A percentile compares a stretch with the other conserved stretches of the same genome.
phyloP scores from a whole-genome alignment of 2,888 invertebrate genomes.

The Rutpela maculata region DNA sequence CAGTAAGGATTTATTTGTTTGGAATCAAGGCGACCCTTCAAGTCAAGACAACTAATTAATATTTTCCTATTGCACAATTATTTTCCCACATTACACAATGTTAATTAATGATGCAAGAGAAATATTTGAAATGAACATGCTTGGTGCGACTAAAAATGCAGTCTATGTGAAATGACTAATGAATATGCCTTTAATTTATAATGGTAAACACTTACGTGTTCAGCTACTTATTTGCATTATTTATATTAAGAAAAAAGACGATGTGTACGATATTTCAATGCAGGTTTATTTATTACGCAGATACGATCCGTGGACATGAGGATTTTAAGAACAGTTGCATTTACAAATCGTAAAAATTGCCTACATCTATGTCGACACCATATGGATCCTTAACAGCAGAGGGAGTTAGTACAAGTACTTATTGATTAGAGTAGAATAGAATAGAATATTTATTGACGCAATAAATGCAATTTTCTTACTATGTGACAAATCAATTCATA shows the following conservation, averaged over 20 bases:
- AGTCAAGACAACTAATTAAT: too few relatives aligned
- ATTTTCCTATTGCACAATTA: too few relatives aligned
- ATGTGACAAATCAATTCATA: too few relatives aligned
- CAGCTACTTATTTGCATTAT: not conserved
- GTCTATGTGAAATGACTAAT: not conserved
- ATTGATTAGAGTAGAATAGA: too few relatives aligned
- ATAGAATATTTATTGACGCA: too few relatives aligned
- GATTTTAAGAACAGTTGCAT: not conserved
- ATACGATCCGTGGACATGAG: not conserved
- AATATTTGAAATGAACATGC: not conserved
- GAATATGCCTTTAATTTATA: not conserved
- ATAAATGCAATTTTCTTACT: too few relatives aligned
- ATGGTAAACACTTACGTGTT: not conserved
- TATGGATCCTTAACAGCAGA: not conserved
- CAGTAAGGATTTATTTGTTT: too few relatives aligned
- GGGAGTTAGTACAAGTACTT: not conserved
- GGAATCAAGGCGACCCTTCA: too few relatives aligned
- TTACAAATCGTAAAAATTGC: not conserved
- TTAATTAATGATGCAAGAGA: not conserved
- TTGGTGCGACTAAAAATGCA: not conserved
- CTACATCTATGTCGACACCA: conserved; percentile 2
- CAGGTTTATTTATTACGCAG: not conserved
- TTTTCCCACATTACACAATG: not conserved
- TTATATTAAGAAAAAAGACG: not conserved
- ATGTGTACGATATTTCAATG: not conserved